Evolutionary conservation across 2,113 vertebrate species (phyloP).

Genomic region (Ciconia stormi): DNA sequence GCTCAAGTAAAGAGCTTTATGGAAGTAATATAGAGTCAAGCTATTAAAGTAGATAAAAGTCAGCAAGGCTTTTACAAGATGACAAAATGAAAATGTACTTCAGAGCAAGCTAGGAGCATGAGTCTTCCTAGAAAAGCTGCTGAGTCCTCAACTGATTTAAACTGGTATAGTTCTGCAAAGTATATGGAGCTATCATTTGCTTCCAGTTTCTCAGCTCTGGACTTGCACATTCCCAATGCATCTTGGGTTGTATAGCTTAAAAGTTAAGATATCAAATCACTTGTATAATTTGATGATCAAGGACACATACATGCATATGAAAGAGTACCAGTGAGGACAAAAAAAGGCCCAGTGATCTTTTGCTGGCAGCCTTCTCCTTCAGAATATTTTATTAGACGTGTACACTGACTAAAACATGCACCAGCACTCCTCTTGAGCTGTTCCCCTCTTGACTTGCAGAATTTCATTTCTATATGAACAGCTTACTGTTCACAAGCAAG

Average conservation of each 20-base stretch:
- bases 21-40: neutral
- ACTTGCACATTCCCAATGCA: neutral
- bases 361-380: neutral
- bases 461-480: neutral
- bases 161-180: neutral
- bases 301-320: neutral
- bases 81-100: constrained; percentile 1
- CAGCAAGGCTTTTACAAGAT: neutral
- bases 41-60: constrained; percentile 8
- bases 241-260: neutral
- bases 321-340: neutral
- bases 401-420: neutral
- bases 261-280: neutral
- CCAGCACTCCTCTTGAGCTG: neutral
- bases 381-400: neutral
- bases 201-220: neutral
- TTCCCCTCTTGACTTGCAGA: neutral
- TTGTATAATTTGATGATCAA: neutral
- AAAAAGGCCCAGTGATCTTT: neutral
- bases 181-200: neutral
- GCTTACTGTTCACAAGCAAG: neutral
- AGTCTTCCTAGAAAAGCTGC: neutral
- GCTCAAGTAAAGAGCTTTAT: neutral
- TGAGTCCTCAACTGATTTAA: neutral
- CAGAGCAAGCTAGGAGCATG: neutral